Evolutionary conservation across 2,888 invertebrate species (phyloP).

Genomic region (Thera britannica): DNA sequence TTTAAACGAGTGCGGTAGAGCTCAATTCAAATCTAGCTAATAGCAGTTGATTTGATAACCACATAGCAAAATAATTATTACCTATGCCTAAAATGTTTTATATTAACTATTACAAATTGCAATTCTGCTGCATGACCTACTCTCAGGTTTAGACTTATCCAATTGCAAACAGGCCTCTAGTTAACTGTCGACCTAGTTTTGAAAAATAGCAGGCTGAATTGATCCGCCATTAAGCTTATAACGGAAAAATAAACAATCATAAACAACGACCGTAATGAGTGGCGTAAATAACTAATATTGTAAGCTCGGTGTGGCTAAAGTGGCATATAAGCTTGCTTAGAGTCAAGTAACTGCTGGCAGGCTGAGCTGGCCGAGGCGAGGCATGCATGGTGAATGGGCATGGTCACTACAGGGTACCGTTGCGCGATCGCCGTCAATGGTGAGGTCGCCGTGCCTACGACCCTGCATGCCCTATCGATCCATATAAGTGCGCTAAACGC

Average conservation of each 20-base stretch:
- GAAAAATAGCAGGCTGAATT: constrained; percentile 37
- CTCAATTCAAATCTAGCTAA: constrained; percentile 1
- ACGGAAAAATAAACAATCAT: constrained; percentile 30
- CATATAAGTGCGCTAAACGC: constrained; percentile 58
- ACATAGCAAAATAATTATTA: neutral
- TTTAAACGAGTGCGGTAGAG: neutral
- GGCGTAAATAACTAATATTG: constrained; percentile 33
- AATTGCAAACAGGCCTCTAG: constrained; percentile 27
- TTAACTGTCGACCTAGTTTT: constrained; percentile 38
- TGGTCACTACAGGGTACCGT: constrained; percentile 69
- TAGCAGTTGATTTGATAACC: constrained; percentile 15
- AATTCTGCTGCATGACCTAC: constrained; percentile 17
- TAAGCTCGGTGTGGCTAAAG: constrained; percentile 24
- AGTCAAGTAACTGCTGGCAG: constrained; percentile 45
- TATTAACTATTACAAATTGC: constrained; percentile 19
- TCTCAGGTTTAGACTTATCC: constrained; percentile 21
- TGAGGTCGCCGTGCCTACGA: constrained; percentile 70
- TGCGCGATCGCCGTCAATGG: constrained; percentile 67
- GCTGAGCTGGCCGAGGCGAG: constrained; percentile 24
- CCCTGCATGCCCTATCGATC: constrained; percentile 77
- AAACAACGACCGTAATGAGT: constrained; percentile 27
- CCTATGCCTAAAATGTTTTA: neutral
- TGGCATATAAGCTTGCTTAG: constrained; percentile 30
- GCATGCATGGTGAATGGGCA: constrained; percentile 61
- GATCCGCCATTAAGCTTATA: constrained; percentile 28